These are phyloP conservation scores for Butastur rufipennis DNA, from an alignment of 2,113 vertebrate species.

Conservation along the genomic window DNA sequence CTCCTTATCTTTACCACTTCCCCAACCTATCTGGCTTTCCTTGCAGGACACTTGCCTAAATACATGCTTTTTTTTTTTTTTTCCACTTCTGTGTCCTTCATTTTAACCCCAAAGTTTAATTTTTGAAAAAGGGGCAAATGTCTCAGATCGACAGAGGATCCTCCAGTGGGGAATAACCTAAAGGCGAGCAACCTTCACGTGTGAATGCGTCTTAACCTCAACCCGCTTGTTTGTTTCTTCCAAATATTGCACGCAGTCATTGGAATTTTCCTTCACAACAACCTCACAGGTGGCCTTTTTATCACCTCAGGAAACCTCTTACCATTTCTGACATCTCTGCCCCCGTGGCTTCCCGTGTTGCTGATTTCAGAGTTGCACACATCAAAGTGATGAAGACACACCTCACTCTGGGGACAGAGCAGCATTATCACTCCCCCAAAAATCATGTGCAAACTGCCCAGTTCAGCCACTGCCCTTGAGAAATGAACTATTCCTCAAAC, in stretches of 20 bases:
- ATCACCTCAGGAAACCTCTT: slow-evolving; percentile 46
- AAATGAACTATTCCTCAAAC: neutral
- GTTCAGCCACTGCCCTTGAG: neutral
- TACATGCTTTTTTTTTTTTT: neutral
- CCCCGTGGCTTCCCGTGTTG: neutral
- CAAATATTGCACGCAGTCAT: neutral
- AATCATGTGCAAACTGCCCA: neutral
- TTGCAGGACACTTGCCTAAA: neutral
- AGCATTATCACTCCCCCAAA: neutral
- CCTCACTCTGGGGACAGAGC: slow-evolving; percentile 25
- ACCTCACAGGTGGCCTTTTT: slow-evolving; percentile 17
- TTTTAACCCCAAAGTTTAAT: neutral
- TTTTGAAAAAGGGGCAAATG: neutral
- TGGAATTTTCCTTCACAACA: slow-evolving; percentile 49
- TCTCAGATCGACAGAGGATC: neutral
- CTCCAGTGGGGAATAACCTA: neutral
- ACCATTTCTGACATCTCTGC: slow-evolving; percentile 29
- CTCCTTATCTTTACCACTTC: neutral
- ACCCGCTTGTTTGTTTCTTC: neutral
- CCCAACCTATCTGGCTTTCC: neutral
- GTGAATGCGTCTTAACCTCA: neutral
- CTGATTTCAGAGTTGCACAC: slow-evolving; percentile 10
- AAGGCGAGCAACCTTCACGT: neutral
- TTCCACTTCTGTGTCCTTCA: neutral
- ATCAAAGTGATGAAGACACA: slow-evolving; percentile 22